A percentile compares a stretch with the other conserved stretches of the same genome.
phyloP scores from a whole-genome alignment of 2,113 vertebrate genomes.

The Equus przewalskii region DNA sequence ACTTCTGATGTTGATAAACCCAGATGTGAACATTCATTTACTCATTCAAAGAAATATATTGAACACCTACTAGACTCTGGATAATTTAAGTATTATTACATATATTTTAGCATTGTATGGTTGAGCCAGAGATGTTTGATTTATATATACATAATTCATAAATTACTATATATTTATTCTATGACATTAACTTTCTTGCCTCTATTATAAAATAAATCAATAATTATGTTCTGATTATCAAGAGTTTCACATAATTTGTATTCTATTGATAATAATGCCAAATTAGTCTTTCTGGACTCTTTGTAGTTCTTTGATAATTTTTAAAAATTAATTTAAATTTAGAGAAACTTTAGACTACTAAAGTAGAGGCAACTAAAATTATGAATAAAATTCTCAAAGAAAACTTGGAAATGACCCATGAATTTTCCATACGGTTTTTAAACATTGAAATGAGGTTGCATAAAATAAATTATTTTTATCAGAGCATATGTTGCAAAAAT shows the following conservation, averaged over 20 bases:
- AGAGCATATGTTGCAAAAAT: not conserved
- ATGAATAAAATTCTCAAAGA: constrained; percentile 15
- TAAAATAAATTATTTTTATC: constrained; percentile 52
- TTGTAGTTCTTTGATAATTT: not conserved
- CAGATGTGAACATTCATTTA: not conserved
- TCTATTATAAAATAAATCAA: not conserved
- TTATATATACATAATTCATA: not conserved
- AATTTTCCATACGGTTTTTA: not conserved
- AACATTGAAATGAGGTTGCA: not conserved
- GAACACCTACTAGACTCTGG: not conserved
- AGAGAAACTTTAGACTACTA: not conserved
- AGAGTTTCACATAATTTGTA: constrained; percentile 18
- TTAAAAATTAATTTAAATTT: constrained; percentile 23
- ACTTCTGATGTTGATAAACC: not conserved
- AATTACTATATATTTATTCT: not conserved
- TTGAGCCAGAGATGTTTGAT: not conserved
- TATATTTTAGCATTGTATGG: not conserved
- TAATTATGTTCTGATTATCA: not conserved
- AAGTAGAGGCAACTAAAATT: not conserved
- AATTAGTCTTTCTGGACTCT: not conserved
- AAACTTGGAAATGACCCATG: not conserved
- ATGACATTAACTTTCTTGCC: not conserved
- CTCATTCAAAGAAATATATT: not conserved
- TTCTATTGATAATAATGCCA: not conserved
- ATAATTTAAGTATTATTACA: not conserved